Conservation (phyloP, 1,140 invertebrate genomes). For the Carcinoscorpius rotundicauda region DNA sequence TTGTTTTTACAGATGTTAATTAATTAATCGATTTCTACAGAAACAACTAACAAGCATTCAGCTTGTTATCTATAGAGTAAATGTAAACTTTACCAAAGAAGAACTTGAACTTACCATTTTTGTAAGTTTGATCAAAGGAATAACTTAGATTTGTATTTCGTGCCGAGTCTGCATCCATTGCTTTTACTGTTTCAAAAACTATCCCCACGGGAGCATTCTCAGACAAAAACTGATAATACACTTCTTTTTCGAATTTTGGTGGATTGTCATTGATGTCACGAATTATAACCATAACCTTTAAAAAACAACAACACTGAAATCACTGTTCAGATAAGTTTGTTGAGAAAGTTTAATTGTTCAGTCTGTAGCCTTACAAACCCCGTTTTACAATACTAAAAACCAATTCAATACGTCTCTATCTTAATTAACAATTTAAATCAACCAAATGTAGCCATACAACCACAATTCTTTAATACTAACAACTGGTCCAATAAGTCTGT, state of each 20-base stretch:
- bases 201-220: slow-evolving; percentile 30
- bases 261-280: slow-evolving; percentile 38
- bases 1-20: background rate
- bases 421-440: no score
- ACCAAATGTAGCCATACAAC: no score
- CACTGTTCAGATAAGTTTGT: background rate
- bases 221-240: slow-evolving; percentile 29
- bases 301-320: slow-evolving; percentile 15
- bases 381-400: no score
- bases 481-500: no score
- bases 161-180: slow-evolving; percentile 34
- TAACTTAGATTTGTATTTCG: slow-evolving; percentile 36
- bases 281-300: slow-evolving; percentile 31
- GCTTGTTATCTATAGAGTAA: no score
- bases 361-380: no score
- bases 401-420: no score
- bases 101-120: background rate
- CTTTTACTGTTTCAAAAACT: slow-evolving; percentile 33
- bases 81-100: no score
- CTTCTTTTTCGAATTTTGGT: slow-evolving; percentile 33
- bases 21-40: background rate
- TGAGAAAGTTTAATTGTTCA: no score
- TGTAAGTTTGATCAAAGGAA: slow-evolving; percentile 18
- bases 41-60: background rate
- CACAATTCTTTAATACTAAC: no score